phyloP scores from a whole-genome alignment of 1,140 invertebrate genomes.

The Nebria ingens region DNA sequence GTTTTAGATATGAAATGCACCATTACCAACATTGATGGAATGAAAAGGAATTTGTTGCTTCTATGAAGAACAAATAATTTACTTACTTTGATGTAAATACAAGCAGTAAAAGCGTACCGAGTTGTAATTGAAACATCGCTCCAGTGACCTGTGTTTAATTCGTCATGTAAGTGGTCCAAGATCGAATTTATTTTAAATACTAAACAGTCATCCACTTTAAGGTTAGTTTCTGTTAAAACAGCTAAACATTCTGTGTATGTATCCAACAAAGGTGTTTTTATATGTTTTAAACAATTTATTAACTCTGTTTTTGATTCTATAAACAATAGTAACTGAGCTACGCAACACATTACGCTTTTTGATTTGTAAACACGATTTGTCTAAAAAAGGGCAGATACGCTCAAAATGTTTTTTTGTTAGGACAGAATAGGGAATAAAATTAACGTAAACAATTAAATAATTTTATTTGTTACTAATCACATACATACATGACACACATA shows the following conservation, averaged over 20 bases:
- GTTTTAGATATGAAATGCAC: too few species aligned
- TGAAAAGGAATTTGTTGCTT: slow-evolving; percentile 26
- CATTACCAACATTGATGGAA: too few species aligned
- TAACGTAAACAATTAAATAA: slow-evolving; percentile 7
- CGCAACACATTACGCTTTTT: neutral
- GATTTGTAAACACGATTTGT: too few species aligned
- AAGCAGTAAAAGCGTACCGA: slow-evolving; percentile 30
- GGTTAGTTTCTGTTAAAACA: neutral
- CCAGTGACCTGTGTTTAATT: slow-evolving; percentile 36
- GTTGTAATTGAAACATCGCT: slow-evolving; percentile 40
- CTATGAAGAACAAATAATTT: neutral
- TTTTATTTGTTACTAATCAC: slow-evolving; percentile 3
- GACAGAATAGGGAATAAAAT: neutral
- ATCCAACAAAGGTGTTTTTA: neutral
- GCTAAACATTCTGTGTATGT: neutral
- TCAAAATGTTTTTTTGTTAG: too few species aligned
- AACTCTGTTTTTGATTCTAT: neutral
- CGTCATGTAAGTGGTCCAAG: slow-evolving; percentile 29
- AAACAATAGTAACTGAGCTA: neutral
- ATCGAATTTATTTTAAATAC: slow-evolving; percentile 23
- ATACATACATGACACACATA: slow-evolving; percentile 4
- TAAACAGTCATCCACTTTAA: neutral
- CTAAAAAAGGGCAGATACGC: too few species aligned
- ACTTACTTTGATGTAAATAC: slow-evolving; percentile 32
- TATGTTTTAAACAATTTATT: neutral